These are phyloP conservation scores for Aporophyla nigra DNA, from an alignment of 2,888 invertebrate genomes.

Conservation along the genomic window DNA sequence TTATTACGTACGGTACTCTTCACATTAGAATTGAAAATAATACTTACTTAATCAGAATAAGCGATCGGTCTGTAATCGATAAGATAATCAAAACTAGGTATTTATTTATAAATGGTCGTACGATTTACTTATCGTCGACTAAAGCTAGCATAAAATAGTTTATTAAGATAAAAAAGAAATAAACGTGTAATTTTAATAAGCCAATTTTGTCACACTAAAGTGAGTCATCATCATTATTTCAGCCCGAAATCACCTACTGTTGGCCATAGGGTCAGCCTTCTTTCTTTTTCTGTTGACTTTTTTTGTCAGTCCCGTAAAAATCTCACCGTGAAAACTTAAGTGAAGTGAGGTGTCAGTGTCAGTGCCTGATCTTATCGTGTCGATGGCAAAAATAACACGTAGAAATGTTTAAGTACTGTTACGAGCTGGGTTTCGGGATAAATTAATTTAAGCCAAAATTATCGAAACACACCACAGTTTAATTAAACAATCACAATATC, in stretches of 20 bases:
- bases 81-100: conserved; percentile 26
- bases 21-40: conserved; percentile 14
- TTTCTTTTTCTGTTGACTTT: neutral
- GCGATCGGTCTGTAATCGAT: conserved; percentile 27
- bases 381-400: no score
- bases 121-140: conserved; percentile 18
- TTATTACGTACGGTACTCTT: neutral
- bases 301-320: neutral
- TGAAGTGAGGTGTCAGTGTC: neutral
- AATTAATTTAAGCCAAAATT: no score
- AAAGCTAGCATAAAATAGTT: conserved; percentile 1
- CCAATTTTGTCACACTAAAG: neutral
- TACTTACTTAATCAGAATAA: conserved; percentile 17
- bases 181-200: neutral
- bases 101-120: conserved; percentile 14
- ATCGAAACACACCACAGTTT: no score
- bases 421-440: no score
- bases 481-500: no score
- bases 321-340: neutral
- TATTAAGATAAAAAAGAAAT: neutral
- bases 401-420: no score
- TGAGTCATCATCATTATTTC: neutral
- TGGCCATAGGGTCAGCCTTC: neutral
- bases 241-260: neutral
- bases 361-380: no score